These are phyloP conservation scores for Oreortyx pictus DNA, from an alignment of 2,797 vertebrate genomes.

Conservation along the genomic window DNA sequence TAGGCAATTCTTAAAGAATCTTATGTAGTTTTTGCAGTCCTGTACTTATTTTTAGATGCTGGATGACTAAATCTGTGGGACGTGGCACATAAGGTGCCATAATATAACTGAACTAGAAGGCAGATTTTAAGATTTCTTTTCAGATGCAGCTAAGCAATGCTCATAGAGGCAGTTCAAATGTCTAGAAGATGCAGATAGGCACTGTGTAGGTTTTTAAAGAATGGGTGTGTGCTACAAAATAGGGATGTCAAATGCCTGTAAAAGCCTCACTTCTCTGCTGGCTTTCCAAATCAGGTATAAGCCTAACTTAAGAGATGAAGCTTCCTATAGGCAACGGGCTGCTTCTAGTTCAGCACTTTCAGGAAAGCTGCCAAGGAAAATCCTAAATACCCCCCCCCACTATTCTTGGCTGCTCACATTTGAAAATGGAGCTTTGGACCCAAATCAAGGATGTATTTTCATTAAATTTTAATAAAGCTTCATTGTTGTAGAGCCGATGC, in stretches of 20 bases:
- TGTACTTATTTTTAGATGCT: conserved; percentile 24
- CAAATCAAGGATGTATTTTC: not conserved
- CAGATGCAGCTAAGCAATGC: conserved; percentile 3
- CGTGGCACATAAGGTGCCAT: conserved; percentile 3
- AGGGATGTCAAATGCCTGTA: not conserved
- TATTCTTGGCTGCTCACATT: not conserved
- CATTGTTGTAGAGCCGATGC: not conserved
- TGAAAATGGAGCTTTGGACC: not conserved
- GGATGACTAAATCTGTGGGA: conserved; percentile 58
- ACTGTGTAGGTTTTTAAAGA: not conserved
- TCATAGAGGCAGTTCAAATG: not conserved
- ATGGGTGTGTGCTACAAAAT: not conserved
- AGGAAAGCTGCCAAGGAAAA: not conserved
- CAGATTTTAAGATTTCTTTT: not conserved
- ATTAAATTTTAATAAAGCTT: not conserved
- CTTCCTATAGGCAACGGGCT: not conserved
- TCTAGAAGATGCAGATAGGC: not conserved
- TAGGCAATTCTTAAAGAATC: not conserved
- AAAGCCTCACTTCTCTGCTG: not conserved
- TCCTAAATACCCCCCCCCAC: not conserved
- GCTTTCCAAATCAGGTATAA: not conserved
- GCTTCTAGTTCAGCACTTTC: not conserved
- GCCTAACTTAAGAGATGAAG: not conserved
- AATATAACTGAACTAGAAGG: conserved; percentile 4
- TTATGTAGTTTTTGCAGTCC: not conserved